Evolutionary conservation across 2,888 invertebrate genomes (phyloP).

Genomic region (Drosophila siamana): DNA sequence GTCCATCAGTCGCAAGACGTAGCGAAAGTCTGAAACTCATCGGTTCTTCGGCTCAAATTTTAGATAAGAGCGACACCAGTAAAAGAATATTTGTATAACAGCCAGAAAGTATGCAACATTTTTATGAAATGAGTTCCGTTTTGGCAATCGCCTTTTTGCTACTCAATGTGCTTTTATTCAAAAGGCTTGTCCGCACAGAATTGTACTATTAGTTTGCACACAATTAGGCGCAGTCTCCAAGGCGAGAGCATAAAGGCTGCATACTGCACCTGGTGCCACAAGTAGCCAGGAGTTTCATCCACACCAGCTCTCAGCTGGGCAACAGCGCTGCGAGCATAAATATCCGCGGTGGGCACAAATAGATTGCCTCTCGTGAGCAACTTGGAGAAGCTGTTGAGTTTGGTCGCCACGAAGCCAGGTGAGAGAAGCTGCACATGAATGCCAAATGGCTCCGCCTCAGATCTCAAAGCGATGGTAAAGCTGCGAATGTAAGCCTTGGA

Average conservation of each 20-base stretch:
- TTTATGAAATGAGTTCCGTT: no score
- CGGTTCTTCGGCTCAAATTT: no score
- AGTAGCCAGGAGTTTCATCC: constrained; percentile 93
- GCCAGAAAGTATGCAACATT: no score
- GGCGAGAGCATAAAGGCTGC: constrained; percentile 78
- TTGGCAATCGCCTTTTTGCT: no score
- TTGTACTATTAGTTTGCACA: constrained; percentile 27
- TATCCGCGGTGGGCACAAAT: constrained; percentile 89
- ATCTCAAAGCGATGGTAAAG: constrained; percentile 92
- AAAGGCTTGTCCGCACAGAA: no score
- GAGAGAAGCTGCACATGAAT: constrained; percentile 93
- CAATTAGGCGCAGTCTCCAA: constrained; percentile 44
- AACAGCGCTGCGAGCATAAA: constrained; percentile 91
- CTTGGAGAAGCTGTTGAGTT: constrained; percentile 93
- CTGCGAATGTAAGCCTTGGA: constrained; percentile 92
- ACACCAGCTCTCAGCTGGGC: constrained; percentile 92
- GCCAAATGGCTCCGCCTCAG: constrained; percentile 91
- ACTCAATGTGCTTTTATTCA: no score
- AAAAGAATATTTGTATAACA: no score
- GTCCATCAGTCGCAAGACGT: no score
- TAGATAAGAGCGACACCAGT: no score
- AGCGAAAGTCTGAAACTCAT: no score
- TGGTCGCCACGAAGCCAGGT: constrained; percentile 94
- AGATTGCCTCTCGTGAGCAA: constrained; percentile 88
- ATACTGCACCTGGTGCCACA: constrained; percentile 93